Conservation (phyloP, 2,113 vertebrate genomes). For the Pelobates fuscus region DNA sequence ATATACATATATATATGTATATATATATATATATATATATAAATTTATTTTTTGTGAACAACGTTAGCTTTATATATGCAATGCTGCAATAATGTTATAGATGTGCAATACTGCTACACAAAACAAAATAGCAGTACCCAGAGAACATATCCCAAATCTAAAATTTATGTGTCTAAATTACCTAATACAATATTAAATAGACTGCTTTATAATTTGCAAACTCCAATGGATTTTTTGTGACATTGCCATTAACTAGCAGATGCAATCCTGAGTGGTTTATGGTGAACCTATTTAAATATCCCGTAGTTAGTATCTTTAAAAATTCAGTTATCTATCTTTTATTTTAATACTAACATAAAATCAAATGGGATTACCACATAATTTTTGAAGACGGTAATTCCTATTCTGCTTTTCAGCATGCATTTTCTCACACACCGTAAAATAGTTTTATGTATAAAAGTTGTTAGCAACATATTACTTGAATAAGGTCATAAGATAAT, state of each 20-base stretch:
- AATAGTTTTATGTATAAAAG: not conserved
- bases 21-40: no score
- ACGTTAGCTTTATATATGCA: slow-evolving; percentile 19
- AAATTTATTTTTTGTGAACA: no score
- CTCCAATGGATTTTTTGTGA: slow-evolving; percentile 29
- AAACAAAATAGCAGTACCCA: no score
- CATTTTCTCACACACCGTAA: not conserved
- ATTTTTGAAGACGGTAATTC: not conserved
- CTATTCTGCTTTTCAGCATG: no score
- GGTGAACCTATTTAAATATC: slow-evolving; percentile 13
- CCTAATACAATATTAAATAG: slow-evolving; percentile 32
- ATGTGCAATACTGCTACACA: no score
- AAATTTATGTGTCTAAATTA: slow-evolving; percentile 21
- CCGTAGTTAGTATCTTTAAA: not conserved
- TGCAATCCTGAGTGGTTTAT: slow-evolving; percentile 28
- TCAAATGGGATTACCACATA: not conserved
- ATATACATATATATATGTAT: no score
- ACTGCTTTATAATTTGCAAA: slow-evolving; percentile 7
- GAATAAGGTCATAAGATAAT: not conserved
- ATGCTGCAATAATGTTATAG: slow-evolving; percentile 12
- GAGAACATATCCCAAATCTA: no score
- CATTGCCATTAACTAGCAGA: slow-evolving; percentile 24
- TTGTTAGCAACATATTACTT: no score
- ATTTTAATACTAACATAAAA: slow-evolving; percentile 3
- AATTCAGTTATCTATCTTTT: slow-evolving; percentile 14